These are phyloP conservation scores for Macropodus opercularis DNA, from an alignment of 2,797 vertebrate genomes.

Conservation along the genomic window DNA sequence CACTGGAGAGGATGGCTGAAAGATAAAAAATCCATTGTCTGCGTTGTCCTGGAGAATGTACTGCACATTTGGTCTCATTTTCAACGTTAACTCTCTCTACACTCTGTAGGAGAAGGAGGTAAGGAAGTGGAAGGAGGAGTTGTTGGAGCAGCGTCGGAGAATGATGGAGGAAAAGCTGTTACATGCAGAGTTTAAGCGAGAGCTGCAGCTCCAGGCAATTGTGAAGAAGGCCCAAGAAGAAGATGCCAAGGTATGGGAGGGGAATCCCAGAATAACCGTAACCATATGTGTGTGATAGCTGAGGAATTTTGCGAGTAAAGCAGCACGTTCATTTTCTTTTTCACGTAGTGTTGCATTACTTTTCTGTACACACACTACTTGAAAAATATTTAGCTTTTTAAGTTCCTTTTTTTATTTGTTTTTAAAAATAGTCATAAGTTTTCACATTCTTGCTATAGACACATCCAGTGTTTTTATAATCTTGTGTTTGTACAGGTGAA, in stretches of 20 bases:
- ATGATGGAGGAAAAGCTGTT: conserved; percentile 99
- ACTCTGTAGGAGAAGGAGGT: conserved; percentile 94
- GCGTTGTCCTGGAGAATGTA: conserved; percentile 23
- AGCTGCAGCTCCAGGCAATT: conserved; percentile 96
- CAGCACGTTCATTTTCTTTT: not conserved
- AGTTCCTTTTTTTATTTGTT: not conserved
- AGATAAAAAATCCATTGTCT: conserved; percentile 42
- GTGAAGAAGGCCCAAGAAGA: conserved; percentile 99
- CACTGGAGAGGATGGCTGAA: conserved; percentile 24
- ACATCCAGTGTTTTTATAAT: not conserved
- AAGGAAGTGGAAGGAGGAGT: conserved; percentile 97
- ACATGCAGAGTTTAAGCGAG: conserved; percentile 96
- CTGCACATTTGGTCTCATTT: conserved; percentile 8
- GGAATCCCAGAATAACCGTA: not conserved
- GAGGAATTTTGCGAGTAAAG: not conserved
- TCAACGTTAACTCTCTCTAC: too few relatives aligned
- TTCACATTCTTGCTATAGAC: not conserved
- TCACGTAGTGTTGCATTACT: not conserved
- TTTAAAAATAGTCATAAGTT: not conserved
- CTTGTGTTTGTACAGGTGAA: conserved; percentile 87
- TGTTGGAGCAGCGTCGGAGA: conserved; percentile 92
- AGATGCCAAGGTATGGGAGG: conserved; percentile 90
- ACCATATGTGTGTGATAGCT: not conserved
- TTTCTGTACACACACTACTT: not conserved
- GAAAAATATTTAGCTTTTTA: not conserved